Conservation (phyloP, 2,797 vertebrate genomes). For the Myotis vivesi region DNA sequence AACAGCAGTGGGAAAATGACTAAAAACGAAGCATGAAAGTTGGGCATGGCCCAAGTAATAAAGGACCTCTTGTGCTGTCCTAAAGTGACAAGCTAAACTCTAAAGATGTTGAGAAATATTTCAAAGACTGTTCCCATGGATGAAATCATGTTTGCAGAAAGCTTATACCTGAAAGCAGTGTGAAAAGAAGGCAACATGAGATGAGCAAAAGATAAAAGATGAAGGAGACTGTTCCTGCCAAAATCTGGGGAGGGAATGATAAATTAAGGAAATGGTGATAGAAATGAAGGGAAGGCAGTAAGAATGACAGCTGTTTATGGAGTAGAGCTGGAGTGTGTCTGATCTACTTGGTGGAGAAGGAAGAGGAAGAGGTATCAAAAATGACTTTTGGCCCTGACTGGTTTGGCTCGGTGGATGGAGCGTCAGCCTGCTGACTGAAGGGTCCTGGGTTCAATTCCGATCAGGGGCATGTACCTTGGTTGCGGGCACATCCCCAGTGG, state of each 20-base stretch:
- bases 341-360: not conserved
- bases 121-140: not conserved
- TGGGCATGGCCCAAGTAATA: no score
- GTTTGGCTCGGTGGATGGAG: no score
- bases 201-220: not conserved
- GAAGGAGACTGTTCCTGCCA: rapidly evolving
- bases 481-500: no score
- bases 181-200: not conserved
- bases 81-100: not conserved
- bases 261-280: not conserved
- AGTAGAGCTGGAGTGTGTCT: not conserved
- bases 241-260: not conserved
- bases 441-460: no score
- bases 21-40: not conserved
- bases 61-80: rapidly evolving
- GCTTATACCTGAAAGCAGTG: not conserved
- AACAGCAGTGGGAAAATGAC: not conserved
- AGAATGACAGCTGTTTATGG: rapidly evolving
- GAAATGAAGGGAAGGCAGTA: no score
- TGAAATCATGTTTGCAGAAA: not conserved
- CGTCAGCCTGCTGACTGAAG: no score
- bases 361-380: rapidly evolving
- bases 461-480: no score
- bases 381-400: not conserved
- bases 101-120: rapidly evolving